These are phyloP conservation scores for Halocynthia roretzi DNA, from an alignment of 23 tunicate species.

Conservation along the genomic window DNA sequence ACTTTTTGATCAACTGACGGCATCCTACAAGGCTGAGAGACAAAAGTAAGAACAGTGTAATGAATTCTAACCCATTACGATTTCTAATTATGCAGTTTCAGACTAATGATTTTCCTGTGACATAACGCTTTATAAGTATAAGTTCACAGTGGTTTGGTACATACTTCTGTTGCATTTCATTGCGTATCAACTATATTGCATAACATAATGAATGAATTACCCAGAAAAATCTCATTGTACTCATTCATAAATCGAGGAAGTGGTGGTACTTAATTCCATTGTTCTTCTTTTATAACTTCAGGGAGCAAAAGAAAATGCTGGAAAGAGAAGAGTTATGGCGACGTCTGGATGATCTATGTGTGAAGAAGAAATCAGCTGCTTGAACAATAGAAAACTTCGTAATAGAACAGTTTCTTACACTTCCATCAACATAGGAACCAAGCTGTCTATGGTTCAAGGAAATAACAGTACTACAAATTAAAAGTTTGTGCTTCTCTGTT, in stretches of 20 bases:
- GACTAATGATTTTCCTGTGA: not conserved
- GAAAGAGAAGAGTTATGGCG: conserved; percentile 86
- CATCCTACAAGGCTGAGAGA: conserved; percentile 82
- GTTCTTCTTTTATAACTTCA: not conserved
- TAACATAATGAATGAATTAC: no score
- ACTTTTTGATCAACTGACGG: conserved; percentile 76
- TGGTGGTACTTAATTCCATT: no score
- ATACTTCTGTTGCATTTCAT: not conserved
- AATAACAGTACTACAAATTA: no score
- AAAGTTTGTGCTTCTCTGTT: no score
- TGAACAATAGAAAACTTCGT: no score
- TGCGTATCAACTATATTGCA: no score
- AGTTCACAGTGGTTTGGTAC: not conserved
- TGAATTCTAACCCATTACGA: not conserved
- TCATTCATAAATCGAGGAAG: not conserved
- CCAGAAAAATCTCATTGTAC: no score
- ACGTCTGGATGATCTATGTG: conserved; percentile 38
- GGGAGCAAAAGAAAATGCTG: conserved; percentile 51
- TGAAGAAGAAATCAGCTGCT: conserved; percentile 6
- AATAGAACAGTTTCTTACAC: no score
- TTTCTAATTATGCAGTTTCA: not conserved
- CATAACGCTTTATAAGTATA: not conserved
- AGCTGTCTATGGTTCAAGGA: no score
- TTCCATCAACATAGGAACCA: no score
- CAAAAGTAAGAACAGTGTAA: conserved; percentile 57